phyloP scores from a whole-genome alignment of 2,797 vertebrate species.

The Malacoctenus gilli region DNA sequence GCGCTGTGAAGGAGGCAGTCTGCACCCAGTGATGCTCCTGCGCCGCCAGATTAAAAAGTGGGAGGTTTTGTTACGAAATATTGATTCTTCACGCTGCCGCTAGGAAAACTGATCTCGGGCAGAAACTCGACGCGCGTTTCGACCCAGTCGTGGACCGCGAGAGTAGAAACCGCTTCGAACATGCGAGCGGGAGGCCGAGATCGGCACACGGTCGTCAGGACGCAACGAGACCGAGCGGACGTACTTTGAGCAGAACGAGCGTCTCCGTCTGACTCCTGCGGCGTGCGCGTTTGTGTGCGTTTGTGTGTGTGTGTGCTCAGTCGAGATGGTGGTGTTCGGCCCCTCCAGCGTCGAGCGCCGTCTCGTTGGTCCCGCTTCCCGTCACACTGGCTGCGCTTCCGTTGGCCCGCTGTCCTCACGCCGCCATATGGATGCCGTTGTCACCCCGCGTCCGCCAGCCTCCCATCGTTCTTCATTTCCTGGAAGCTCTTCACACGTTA shows the following conservation, averaged over 20 bases:
- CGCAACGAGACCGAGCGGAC: conserved; percentile 9
- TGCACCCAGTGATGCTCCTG: conserved; percentile 68
- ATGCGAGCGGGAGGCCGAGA: conserved; percentile 54
- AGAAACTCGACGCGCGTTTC: conserved; percentile 59
- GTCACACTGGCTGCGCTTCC: conserved; percentile 13
- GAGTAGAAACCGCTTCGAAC: conserved; percentile 55
- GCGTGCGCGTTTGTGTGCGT: conserved; percentile 15
- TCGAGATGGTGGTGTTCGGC: conserved; percentile 8
- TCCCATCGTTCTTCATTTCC: conserved; percentile 55
- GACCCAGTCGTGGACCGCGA: conserved; percentile 62
- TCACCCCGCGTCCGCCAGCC: conserved; percentile 52
- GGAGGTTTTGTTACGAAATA: conserved; percentile 64
- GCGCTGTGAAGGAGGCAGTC: conserved; percentile 26
- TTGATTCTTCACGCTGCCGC: conserved; percentile 70
- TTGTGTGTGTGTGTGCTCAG: conserved; percentile 5
- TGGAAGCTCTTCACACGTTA: conserved; percentile 12
- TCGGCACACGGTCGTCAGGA: conserved; percentile 14
- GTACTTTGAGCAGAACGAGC: conserved; percentile 20
- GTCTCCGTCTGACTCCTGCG: conserved; percentile 12
- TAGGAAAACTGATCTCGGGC: conserved; percentile 65
- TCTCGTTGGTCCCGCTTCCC: conserved; percentile 17
- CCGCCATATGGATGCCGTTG: conserved; percentile 60
- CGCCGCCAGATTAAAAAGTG: conserved; percentile 65
- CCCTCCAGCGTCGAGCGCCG: conserved; percentile 7
- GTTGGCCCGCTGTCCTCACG: conserved; percentile 39